Evolutionary conservation across 1,140 invertebrate species (phyloP).

Genomic region (Brachystomella parvula): DNA sequence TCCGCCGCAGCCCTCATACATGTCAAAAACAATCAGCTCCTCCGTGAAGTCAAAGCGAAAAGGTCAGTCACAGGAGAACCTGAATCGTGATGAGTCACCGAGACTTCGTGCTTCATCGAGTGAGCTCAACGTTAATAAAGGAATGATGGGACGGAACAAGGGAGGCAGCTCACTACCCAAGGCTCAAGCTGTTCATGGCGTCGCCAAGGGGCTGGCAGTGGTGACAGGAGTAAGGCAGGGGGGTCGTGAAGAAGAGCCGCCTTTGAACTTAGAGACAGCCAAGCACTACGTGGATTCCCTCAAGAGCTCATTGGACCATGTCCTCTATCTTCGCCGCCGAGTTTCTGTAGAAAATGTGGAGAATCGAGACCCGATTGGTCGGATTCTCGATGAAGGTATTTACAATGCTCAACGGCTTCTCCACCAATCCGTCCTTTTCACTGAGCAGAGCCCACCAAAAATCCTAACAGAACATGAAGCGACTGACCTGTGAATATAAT

Average conservation of each 20-base stretch:
- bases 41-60: constrained; percentile 29
- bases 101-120: constrained; percentile 26
- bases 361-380: constrained; percentile 31
- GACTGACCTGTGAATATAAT: constrained; percentile 27
- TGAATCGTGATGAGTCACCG: background rate
- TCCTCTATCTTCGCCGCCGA: constrained; percentile 26
- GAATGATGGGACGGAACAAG: constrained; percentile 23
- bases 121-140: constrained; percentile 35
- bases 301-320: constrained; percentile 35
- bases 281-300: constrained; percentile 26
- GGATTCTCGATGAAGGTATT: constrained; percentile 37
- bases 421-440: constrained; percentile 32
- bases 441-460: constrained; percentile 30
- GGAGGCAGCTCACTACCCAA: constrained; percentile 33
- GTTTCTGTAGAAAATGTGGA: constrained; percentile 28
- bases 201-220: constrained; percentile 29
- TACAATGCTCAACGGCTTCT: constrained; percentile 27
- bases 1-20: constrained; percentile 33
- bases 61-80: constrained; percentile 20
- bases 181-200: constrained; percentile 33
- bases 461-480: constrained; percentile 36
- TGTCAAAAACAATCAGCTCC: constrained; percentile 38
- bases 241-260: constrained; percentile 9
- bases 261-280: constrained; percentile 28
- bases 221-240: constrained; percentile 29